Percentiles rank a stretch among this genome's conserved stretches.
phyloP scores from a whole-genome alignment of 2,888 invertebrate genomes.

The Ichneumoninae sp. region DNA sequence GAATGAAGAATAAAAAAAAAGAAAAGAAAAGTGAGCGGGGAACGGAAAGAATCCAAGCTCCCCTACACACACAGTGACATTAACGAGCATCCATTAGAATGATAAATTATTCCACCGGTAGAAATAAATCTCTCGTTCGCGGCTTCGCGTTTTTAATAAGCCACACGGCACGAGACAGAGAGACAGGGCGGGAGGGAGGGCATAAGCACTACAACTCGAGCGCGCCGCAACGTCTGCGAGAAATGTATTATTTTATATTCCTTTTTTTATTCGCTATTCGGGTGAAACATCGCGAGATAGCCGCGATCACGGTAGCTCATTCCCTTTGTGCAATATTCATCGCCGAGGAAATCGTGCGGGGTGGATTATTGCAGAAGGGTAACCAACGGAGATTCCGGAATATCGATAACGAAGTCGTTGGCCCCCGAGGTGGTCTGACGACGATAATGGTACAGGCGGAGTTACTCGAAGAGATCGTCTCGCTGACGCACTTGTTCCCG shows the following conservation, averaged over 20 bases:
- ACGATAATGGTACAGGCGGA: slow-evolving; percentile 35
- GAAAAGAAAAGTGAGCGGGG: slow-evolving; percentile 15
- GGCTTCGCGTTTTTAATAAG: slow-evolving; percentile 58
- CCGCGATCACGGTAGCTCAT: slow-evolving; percentile 22
- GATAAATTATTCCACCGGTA: slow-evolving; percentile 68
- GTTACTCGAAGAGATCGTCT: slow-evolving; percentile 5
- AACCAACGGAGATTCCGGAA: slow-evolving; percentile 67
- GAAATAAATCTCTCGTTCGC: slow-evolving; percentile 67
- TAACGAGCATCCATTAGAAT: slow-evolving; percentile 68
- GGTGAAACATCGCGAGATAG: slow-evolving; percentile 52
- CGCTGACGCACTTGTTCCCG: slow-evolving; percentile 22
- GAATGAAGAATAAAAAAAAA: neutral
- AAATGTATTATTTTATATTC: slow-evolving; percentile 49
- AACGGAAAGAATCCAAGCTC: slow-evolving; percentile 50
- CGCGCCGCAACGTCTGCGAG: slow-evolving; percentile 30
- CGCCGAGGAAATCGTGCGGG: slow-evolving; percentile 43
- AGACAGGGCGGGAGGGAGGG: neutral
- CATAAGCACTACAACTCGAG: slow-evolving; percentile 36
- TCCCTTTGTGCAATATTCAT: slow-evolving; percentile 57
- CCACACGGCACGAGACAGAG: slow-evolving; percentile 4
- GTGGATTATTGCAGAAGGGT: slow-evolving; percentile 12
- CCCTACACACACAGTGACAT: slow-evolving; percentile 56
- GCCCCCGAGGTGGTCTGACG: slow-evolving; percentile 67
- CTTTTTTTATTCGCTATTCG: neutral
- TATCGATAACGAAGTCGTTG: slow-evolving; percentile 79